phyloP scores from a whole-genome alignment of 2,888 invertebrate genomes.

The Agrotis puta region DNA sequence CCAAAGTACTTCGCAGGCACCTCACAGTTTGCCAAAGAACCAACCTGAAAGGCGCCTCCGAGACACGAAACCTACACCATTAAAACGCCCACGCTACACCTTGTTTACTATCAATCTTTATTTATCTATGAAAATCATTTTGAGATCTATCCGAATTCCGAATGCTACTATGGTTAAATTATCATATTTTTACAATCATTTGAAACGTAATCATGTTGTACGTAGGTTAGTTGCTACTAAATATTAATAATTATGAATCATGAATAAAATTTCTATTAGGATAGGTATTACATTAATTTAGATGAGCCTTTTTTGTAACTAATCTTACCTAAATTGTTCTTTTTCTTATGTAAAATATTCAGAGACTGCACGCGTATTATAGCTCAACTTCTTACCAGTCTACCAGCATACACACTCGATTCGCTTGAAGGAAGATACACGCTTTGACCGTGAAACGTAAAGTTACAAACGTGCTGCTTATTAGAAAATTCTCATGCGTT shows the following conservation, averaged over 20 bases:
- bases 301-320: conserved; percentile 22
- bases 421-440: conserved; percentile 22
- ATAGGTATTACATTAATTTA: conserved; percentile 16
- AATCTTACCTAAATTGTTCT: not conserved
- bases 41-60: conserved; percentile 76
- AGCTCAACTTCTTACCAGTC: conserved; percentile 17
- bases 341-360: conserved; percentile 17
- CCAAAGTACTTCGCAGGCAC: conserved; percentile 56
- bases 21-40: conserved; percentile 61
- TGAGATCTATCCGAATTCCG: conserved; percentile 35
- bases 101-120: conserved; percentile 67
- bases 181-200: conserved; percentile 55
- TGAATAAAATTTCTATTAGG: conserved; percentile 37
- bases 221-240: conserved; percentile 37
- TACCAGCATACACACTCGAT: conserved; percentile 31
- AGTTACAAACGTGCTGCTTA: conserved; percentile 38
- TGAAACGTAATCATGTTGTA: conserved; percentile 35
- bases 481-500: conserved; percentile 51
- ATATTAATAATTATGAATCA: conserved; percentile 38
- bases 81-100: conserved; percentile 62
- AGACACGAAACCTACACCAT: conserved; percentile 61
- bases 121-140: conserved; percentile 58
- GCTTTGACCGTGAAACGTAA: conserved; percentile 32
- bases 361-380: conserved; percentile 19
- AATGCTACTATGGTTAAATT: conserved; percentile 48